Evolutionary conservation across 2,888 invertebrate species (phyloP), one percentile per base, ranked within the genome.

Genomic region (Harpalus rufipes): DNA sequence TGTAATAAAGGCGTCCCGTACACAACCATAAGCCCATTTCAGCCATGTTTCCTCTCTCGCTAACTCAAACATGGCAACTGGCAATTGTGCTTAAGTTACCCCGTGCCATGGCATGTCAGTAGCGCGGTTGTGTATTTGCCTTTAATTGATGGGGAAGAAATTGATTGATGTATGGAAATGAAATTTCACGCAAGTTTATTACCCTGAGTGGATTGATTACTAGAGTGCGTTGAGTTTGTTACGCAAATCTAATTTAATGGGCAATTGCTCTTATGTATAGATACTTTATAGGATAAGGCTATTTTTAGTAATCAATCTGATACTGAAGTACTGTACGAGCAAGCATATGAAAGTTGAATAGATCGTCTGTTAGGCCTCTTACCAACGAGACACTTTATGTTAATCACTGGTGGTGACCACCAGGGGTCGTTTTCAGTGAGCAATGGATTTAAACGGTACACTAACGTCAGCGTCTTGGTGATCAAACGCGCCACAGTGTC

Each of bases 1-100:
- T 12, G 68, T 44, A 74, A 74, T 74, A 74, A 74, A 74, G 44
- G 72, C 68, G 68, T 41, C 41, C 63, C 72, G 72, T 74, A 44
- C 72, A 16, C 72, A 18, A 12, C 44, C 44, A 41, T 18, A 3
- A 10, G 41, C 72, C 39, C 68, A 39, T 68, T 68, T n/a, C 21
- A n/a, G 32, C 39, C 32, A 68, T 68, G 68, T 68, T 68, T 39
- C 63, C 39, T 68, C 32, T 39, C 32, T 12, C 18, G 7, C 25
- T 32, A 5, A 32, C 32, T 32, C 32, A 32, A 5, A 32, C 32
- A 5, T 5, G 32, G 32, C 68, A n/a, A 25, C 21, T 21, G 39
- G 39, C 68, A 39, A 68, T 68, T 68, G 32, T 68, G 32, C 68
- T 32, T 39, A 68, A 68, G 39, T 39, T 39, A 39, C 12, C 25